Conservation (phyloP, 2,113 vertebrate species). For the Clarias macrocephalus region DNA sequence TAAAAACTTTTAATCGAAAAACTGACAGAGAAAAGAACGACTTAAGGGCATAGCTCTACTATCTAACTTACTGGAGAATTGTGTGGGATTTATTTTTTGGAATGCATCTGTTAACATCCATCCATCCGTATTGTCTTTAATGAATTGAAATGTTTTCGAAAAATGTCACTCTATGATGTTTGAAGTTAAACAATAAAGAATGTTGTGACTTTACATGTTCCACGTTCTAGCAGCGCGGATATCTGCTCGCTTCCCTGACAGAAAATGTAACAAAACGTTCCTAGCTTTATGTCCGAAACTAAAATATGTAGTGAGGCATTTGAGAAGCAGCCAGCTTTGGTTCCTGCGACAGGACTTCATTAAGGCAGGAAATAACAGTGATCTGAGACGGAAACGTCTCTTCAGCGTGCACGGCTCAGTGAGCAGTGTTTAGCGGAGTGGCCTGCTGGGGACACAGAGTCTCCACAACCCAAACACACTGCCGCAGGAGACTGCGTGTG, state of each 20-base stretch:
- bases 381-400: constrained; percentile 41
- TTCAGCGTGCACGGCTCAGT: constrained; percentile 31
- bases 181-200: not conserved
- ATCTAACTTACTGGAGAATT: too few relatives aligned
- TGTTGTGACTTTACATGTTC: not conserved
- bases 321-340: not conserved
- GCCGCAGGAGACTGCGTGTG: constrained; percentile 21
- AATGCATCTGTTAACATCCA: not conserved
- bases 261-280: not conserved
- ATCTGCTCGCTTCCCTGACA: not conserved
- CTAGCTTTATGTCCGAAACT: not conserved
- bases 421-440: constrained; percentile 33
- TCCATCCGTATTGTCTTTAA: too few relatives aligned
- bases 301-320: not conserved
- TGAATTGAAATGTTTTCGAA: too few relatives aligned
- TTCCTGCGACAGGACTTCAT: constrained; percentile 34
- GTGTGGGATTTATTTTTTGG: not conserved
- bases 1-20: too few relatives aligned
- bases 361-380: constrained; percentile 35
- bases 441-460: constrained; percentile 39
- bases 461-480: constrained; percentile 31
- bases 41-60: too few relatives aligned
- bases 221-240: not conserved
- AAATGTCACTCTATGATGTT: not conserved
- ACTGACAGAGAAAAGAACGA: too few relatives aligned